These are phyloP conservation scores for Bolborhynchus lineola DNA, from an alignment of 2,113 vertebrate genomes.

Conservation along the genomic window DNA sequence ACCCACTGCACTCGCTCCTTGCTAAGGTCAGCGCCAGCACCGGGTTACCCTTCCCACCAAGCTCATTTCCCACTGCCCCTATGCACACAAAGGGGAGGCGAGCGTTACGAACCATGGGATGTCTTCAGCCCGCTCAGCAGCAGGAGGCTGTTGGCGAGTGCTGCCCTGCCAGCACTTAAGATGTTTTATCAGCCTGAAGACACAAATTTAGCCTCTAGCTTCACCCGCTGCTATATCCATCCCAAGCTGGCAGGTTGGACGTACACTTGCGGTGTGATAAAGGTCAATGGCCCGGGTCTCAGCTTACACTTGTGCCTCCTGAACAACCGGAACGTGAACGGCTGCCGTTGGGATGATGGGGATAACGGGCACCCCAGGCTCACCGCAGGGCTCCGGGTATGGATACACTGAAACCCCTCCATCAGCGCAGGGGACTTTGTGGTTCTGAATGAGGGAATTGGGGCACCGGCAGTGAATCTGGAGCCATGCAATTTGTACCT, in stretches of 20 bases:
- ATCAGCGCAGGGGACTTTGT: too few species aligned
- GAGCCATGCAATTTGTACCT: not conserved
- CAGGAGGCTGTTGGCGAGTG: slow-evolving; percentile 66
- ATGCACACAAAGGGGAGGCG: not conserved
- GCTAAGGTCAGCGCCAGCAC: not conserved
- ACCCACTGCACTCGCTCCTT: not conserved
- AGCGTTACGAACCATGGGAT: slow-evolving; percentile 80
- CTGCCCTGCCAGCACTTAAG: slow-evolving; percentile 69
- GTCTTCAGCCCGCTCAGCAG: slow-evolving; percentile 27
- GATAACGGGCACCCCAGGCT: rapidly evolving
- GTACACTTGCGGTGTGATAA: not conserved
- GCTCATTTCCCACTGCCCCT: not conserved
- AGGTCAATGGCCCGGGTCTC: slow-evolving; percentile 41
- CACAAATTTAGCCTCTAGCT: slow-evolving; percentile 86
- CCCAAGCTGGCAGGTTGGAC: slow-evolving; percentile 60
- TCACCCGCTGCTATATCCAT: slow-evolving; percentile 70
- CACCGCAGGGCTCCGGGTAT: rapidly evolving
- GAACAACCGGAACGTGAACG: rapidly evolving
- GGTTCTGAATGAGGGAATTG: rapidly evolving
- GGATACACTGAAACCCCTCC: rapidly evolving
- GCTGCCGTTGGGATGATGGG: not conserved
- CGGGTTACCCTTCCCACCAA: not conserved
- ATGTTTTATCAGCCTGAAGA: slow-evolving; percentile 66
- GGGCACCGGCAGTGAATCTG: not conserved
- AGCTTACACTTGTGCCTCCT: not conserved